These are phyloP conservation scores for Lottia scabra DNA, from an alignment of 2,888 invertebrate species.

Conservation along the genomic window DNA sequence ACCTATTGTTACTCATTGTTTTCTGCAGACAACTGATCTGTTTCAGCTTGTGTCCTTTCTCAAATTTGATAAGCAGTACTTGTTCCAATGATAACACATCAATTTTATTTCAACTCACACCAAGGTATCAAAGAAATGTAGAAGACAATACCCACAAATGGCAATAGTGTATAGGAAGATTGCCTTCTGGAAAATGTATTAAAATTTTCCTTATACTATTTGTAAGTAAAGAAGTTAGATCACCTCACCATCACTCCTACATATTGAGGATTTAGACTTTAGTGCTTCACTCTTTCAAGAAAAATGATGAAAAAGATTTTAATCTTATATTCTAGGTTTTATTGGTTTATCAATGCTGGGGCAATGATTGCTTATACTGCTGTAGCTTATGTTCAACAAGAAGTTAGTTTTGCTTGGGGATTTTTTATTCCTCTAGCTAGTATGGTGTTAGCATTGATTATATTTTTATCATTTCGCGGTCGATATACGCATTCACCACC, in stretches of 20 bases:
- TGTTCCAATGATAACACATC: too few relatives aligned
- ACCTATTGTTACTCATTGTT: too few relatives aligned
- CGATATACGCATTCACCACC: conserved; percentile 23
- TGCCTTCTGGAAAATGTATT: too few relatives aligned
- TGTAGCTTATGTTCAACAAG: conserved; percentile 63
- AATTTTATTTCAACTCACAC: too few relatives aligned
- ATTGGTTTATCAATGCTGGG: conserved; percentile 66
- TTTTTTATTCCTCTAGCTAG: conserved; percentile 57
- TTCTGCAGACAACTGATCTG: too few relatives aligned
- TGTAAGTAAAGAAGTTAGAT: background rate
- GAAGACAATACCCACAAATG: too few relatives aligned
- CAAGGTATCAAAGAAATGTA: too few relatives aligned
- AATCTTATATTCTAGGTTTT: conserved; percentile 53
- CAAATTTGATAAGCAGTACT: too few relatives aligned
- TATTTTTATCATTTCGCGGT: conserved; percentile 39
- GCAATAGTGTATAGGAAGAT: too few relatives aligned
- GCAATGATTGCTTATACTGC: conserved; percentile 56
- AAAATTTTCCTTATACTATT: too few relatives aligned
- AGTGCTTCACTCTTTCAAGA: background rate
- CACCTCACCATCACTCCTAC: background rate
- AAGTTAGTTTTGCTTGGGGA: conserved; percentile 58
- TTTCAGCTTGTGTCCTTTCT: too few relatives aligned
- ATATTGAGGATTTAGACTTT: background rate
- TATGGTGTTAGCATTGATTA: conserved; percentile 53
- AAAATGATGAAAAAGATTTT: background rate